Conservation (phyloP, 2,797 vertebrate genomes). For the Clarias pachynema region DNA sequence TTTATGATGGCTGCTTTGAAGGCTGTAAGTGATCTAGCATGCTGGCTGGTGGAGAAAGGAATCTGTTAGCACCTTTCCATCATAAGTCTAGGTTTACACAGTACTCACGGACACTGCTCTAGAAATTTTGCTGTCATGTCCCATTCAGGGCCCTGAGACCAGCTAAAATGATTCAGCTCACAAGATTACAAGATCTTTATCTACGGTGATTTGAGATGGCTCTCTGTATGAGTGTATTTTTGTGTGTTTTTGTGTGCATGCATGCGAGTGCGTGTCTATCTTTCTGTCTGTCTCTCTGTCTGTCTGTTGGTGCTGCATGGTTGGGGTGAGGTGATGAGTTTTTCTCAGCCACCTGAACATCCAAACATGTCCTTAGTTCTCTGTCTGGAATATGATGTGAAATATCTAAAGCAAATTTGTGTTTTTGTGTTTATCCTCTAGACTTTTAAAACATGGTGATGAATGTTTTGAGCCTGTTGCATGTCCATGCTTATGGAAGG, state of each 20-base stretch:
- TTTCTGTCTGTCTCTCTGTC: not conserved
- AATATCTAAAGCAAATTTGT: not conserved
- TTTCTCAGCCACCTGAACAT: conserved; percentile 62
- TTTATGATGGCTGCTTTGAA: conserved; percentile 77
- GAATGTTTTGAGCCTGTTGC: conserved; percentile 84
- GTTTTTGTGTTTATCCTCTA: conserved; percentile 61
- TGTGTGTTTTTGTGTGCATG: not conserved
- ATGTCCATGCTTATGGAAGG: conserved; percentile 95
- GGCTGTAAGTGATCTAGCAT: conserved; percentile 74
- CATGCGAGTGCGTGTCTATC: not conserved
- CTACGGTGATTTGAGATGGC: conserved; percentile 51
- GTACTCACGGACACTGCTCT: conserved; percentile 71
- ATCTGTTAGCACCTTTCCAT: conserved; percentile 83
- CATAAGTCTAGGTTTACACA: conserved; percentile 72
- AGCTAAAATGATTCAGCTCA: conserved; percentile 72
- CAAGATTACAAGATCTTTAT: conserved; percentile 79
- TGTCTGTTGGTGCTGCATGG: conserved; percentile 39
- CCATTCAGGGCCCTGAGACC: conserved; percentile 70
- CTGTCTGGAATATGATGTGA: not conserved
- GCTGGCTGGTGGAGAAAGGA: conserved; percentile 80
- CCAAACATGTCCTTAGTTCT: conserved; percentile 2
- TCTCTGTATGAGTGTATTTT: not conserved
- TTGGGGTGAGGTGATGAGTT: conserved; percentile 60
- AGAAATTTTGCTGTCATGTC: conserved; percentile 64
- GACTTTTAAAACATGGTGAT: conserved; percentile 90